Conservation (phyloP, 92 coral and sea anemone genomes). For the Palythoa caribaeorum region DNA sequence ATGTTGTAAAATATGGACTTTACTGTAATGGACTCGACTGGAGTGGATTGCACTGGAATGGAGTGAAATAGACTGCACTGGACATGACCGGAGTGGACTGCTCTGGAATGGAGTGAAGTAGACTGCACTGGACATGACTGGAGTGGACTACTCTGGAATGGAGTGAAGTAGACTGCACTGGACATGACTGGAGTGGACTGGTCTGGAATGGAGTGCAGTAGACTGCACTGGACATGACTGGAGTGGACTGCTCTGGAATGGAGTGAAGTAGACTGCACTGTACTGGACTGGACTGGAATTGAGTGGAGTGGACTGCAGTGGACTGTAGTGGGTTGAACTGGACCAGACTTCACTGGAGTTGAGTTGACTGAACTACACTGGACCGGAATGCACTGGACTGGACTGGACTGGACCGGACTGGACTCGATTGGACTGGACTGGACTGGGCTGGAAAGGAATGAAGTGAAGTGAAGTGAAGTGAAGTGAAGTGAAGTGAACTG, state of each 20-base stretch:
- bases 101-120: too few relatives aligned
- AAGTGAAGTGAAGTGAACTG: too few relatives aligned
- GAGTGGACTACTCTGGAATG: neutral
- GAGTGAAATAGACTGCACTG: too few relatives aligned
- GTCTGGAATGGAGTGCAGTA: neutral
- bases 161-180: neutral
- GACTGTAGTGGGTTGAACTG: neutral
- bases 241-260: neutral
- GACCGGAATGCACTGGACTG: neutral
- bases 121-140: neutral
- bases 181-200: neutral
- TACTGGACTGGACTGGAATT: neutral
- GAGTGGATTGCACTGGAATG: too few relatives aligned
- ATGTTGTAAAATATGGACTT: too few relatives aligned
- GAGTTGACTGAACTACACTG: neutral
- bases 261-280: neutral
- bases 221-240: too few relatives aligned
- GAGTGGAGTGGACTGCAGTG: neutral
- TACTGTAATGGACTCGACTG: too few relatives aligned
- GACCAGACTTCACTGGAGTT: neutral
- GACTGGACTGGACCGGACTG: too few relatives aligned
- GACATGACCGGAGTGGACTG: neutral
- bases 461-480: too few relatives aligned
- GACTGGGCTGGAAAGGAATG: too few relatives aligned
- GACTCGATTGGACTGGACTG: too few relatives aligned